Evolutionary conservation across 1,140 invertebrate genomes (phyloP), one percentile per base, ranked within the genome.

Genomic region (Drosophila seguyi): DNA sequence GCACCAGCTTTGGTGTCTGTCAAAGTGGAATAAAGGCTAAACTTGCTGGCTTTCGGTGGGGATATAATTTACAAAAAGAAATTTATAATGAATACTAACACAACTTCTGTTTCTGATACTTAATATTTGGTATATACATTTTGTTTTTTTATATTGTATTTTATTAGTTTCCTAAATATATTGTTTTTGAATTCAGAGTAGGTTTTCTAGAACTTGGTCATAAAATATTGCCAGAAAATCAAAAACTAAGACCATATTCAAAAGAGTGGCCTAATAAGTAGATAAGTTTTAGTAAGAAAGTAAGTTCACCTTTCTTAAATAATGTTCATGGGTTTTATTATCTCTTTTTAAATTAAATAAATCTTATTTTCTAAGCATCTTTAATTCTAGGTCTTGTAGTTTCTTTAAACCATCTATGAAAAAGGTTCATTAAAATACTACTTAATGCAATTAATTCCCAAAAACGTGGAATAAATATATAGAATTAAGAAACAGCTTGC

Each of bases 1-100:
- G 53, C 77, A 52, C 44, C 47, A 58, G 50, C 48, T 59, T 55
- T 53, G 25, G 61, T 60, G 65, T 55, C 72, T 67, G 55, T 56
- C 58, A 73, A 56, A 79, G 76, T 73, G 38, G 58, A 72, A 52
- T 39, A 48, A 16, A 53, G 50, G 57, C 48, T 48, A 10, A 10
- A 29, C n/a, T 34, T 18, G 61, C 11, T 66, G 65, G 59, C 65
- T 50, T 48, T 61, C 14, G 36, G 7, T 8, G 55, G 20, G 36
- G 13, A n/a, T 59, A 53, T 22, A 29, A 22, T 11, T 63, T 41
- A 16, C 60, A 10, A 39, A 29, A 22, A 36, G 11, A 5, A 18
- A 3, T 1, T 0, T n/a, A 11, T 11, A 18, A 31, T 1, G 13
- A 31, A 13, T 22, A 18, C n/a, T 10, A 29, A 6, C 36, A 42